Base-by-base conservation (phyloP, 2,113 vertebrate genomes). In the Peromyscus maniculatus region DNA sequence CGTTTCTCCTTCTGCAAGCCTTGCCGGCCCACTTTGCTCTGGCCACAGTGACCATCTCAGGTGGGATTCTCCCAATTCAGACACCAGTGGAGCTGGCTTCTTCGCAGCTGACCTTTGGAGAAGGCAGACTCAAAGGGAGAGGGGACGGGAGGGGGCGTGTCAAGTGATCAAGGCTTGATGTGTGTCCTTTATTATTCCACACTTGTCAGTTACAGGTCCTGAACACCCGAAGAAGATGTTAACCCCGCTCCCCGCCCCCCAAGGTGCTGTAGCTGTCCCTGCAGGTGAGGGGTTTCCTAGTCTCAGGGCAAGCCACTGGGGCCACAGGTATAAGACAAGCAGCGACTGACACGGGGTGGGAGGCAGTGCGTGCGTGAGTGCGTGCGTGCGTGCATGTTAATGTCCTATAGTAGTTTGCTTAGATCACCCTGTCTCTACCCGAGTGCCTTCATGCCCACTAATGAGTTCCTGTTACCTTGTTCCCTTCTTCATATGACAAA, bases 171-270 rank as follows among this genome's bases (percentile, higher is more conserved):
- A 72, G 71, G 36, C 36, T 3, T 72, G 36, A 16, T 72, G 0
- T 26, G n/a, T n/a, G 31, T 77, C 91, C 33, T 88, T 57, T 33
- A 21, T 71, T 67, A 26, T 52, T 31, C 55, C 62, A 55, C 2
- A 12, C 67, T 0, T 1, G 72, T 33, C 55, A 43, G 17, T 36
- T 57, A 31, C 2, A 28, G 59, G 49, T 1, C 0, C 39, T 36
- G 39, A 33, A 16, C 46, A 78, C 52, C 28, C 1, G 26, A 31
- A 59, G n/a, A 78, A 31, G 12, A 31, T 7, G 33, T 13, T 46
- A 74, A 52, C 52, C 52, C 10, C 52, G 7, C 52, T 1, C 49
- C 49, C 49, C 43, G 3, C 43, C 43, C 43, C 46, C 46, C 11
- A 2, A 74, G 49, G 33, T 16, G 16, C 21, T 39, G 39, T 57